These are phyloP conservation scores for Lasioglossum calceatum DNA, from an alignment of 2,888 invertebrate genomes.

Conservation along the genomic window DNA sequence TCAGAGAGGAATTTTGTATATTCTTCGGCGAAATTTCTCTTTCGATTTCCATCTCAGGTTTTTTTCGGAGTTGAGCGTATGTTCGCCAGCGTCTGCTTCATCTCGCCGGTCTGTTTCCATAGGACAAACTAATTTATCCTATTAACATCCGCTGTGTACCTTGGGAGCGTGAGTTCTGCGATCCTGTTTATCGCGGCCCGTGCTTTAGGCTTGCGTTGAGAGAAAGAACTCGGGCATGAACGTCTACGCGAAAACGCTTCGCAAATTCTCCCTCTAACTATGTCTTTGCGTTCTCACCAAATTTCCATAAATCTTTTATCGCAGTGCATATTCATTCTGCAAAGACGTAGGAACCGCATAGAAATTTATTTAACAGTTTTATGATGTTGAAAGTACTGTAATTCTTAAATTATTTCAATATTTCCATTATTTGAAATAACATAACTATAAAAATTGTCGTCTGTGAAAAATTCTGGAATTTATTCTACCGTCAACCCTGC, in stretches of 20 bases:
- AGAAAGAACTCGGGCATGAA: constrained; percentile 43
- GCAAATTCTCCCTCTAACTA: neutral
- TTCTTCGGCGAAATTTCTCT: constrained; percentile 46
- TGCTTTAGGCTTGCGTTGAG: constrained; percentile 55
- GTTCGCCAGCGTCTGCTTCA: constrained; percentile 57
- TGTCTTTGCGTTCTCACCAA: neutral
- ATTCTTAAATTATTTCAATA: too few relatives aligned
- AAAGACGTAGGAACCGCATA: too few relatives aligned
- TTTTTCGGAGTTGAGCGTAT: neutral
- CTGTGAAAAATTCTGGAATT: neutral
- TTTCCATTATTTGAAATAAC: too few relatives aligned
- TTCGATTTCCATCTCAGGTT: constrained; percentile 15
- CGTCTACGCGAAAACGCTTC: constrained; percentile 1
- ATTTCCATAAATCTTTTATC: neutral
- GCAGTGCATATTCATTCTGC: too few relatives aligned
- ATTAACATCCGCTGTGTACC: constrained; percentile 68
- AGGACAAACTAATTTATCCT: constrained; percentile 69
- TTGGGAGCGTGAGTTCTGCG: constrained; percentile 21
- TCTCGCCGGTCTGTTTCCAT: constrained; percentile 61
- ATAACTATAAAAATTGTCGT: too few relatives aligned
- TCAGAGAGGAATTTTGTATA: neutral
- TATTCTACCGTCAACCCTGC: neutral
- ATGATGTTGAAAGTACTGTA: too few relatives aligned
- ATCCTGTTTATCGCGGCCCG: constrained; percentile 51
- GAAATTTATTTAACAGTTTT: too few relatives aligned